Evolutionary conservation across 2,797 vertebrate genomes (phyloP).

Genomic region (Malacoctenus gilli): DNA sequence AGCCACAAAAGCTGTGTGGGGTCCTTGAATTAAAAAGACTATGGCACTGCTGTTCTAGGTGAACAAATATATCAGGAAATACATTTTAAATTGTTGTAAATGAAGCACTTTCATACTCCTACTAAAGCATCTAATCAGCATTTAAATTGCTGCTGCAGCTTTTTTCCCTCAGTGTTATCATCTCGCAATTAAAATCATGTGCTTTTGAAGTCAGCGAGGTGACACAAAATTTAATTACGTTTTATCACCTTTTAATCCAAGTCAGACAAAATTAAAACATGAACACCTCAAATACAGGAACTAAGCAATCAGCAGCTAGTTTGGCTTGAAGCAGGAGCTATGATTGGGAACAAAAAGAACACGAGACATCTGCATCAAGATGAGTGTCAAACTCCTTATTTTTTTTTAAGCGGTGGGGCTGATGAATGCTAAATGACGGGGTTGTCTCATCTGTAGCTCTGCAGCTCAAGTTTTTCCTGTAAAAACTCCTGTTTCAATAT

Average conservation of each 20-base stretch:
- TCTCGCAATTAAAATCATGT: slow-evolving; percentile 31
- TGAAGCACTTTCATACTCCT: slow-evolving; percentile 10
- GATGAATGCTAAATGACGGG: too few species aligned
- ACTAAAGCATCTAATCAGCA: neutral
- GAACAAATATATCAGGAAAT: neutral
- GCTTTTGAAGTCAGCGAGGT: slow-evolving; percentile 21
- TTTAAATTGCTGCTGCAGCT: neutral
- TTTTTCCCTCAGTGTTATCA: slow-evolving; percentile 1
- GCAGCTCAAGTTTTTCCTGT: too few species aligned
- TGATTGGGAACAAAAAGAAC: slow-evolving; percentile 15
- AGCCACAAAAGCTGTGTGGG: too few species aligned
- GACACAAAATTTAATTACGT: slow-evolving; percentile 13
- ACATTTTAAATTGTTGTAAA: slow-evolving; percentile 5
- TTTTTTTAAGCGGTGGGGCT: too few species aligned
- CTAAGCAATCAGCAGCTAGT: too few species aligned
- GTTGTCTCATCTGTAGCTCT: too few species aligned
- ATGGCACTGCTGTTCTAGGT: too few species aligned
- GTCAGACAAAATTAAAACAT: slow-evolving; percentile 23
- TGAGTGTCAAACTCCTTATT: neutral
- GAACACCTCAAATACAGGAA: slow-evolving; percentile 19
- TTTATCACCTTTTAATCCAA: slow-evolving; percentile 17
- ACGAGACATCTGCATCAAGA: neutral
- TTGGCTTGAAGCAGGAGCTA: too few species aligned
- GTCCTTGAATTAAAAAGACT: too few species aligned
- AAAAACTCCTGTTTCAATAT: too few species aligned